Conservation (phyloP, 2,888 invertebrate species). For the Spisula subtruncata region DNA sequence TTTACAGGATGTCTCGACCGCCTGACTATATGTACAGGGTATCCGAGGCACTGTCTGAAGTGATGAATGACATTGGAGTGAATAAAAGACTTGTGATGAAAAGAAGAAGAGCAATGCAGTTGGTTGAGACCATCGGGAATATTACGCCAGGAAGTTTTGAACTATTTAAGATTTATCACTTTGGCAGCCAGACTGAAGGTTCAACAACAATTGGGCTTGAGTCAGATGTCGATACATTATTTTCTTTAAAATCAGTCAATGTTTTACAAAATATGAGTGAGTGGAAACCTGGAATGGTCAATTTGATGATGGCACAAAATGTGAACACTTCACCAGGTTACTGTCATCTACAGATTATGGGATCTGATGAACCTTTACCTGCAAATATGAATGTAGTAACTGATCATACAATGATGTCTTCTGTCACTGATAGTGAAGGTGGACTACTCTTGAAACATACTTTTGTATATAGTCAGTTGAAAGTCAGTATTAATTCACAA, state of each 20-base stretch:
- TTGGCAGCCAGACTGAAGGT: neutral
- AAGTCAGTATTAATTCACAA: neutral
- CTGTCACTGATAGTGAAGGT: neutral
- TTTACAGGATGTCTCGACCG: neutral
- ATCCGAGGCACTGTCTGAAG: neutral
- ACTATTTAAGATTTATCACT: neutral
- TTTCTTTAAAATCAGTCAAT: neutral
- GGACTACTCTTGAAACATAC: neutral
- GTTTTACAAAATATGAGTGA: neutral
- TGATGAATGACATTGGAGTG: neutral
- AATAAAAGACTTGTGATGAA: conserved; percentile 1
- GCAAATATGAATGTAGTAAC: neutral
- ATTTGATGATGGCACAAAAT: neutral
- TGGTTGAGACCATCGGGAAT: neutral
- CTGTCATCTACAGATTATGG: neutral
- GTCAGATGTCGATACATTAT: neutral
- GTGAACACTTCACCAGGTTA: neutral
- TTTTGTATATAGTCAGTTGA: neutral
- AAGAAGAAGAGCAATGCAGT: neutral
- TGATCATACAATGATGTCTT: neutral
- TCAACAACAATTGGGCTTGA: neutral
- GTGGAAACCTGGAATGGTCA: neutral
- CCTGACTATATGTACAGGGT: neutral
- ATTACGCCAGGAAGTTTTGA: neutral
- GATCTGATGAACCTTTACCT: neutral